Evolutionary conservation across 2,888 invertebrate genomes (phyloP).

Genomic region (Germaria angustata): DNA sequence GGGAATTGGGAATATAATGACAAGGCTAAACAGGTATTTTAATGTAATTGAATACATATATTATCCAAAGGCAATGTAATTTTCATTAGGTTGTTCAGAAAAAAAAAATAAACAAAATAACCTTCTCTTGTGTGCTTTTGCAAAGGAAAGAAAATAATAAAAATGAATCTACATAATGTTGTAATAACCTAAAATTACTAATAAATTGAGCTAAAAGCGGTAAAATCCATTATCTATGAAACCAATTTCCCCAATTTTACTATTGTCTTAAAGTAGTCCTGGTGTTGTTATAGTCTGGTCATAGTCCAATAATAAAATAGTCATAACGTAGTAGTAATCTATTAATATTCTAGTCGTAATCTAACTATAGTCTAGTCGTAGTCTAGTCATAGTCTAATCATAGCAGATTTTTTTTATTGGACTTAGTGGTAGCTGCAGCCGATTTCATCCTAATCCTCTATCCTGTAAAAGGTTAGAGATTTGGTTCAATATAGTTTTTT

Average conservation of each 20-base stretch:
- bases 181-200: neutral
- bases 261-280: no score
- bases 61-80: constrained; percentile 20
- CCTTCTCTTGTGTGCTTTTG: no score
- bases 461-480: no score
- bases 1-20: neutral
- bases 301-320: no score
- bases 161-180: neutral
- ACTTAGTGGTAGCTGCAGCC: no score
- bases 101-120: neutral
- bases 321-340: no score
- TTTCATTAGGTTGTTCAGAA: neutral
- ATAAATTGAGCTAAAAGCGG: neutral
- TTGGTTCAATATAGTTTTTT: no score
- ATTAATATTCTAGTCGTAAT: neutral
- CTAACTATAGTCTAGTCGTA: neutral
- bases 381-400: neutral
- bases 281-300: no score
- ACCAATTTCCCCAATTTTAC: no score
- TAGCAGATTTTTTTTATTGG: no score
- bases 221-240: no score
- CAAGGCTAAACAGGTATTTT: constrained; percentile 36
- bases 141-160: neutral
- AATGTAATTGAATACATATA: constrained; percentile 13
- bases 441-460: no score